Percentiles rank a stretch among this genome's conserved stretches.
Evolutionary conservation across 2,113 vertebrate species (phyloP).

Genomic region (Riparia riparia): DNA sequence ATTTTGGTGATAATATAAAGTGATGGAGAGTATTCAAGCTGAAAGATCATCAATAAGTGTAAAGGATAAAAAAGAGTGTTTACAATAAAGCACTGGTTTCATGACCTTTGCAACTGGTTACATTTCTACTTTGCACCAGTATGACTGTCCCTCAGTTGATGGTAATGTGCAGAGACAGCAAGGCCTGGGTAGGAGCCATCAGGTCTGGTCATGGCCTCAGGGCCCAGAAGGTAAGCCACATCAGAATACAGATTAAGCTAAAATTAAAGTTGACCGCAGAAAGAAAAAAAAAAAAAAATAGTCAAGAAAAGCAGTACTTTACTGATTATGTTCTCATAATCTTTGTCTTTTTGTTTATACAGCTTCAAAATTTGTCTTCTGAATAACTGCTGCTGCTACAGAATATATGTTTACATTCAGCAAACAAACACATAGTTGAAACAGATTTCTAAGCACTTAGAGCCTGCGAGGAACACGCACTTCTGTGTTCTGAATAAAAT

Average conservation of each 20-base stretch:
- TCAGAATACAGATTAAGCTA: neutral
- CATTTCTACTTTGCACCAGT: neutral
- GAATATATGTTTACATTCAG: neutral
- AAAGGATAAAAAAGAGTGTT: neutral
- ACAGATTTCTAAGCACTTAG: neutral
- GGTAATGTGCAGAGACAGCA: accelerated
- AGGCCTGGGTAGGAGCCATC: neutral
- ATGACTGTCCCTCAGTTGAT: neutral
- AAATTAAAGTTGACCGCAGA: neutral
- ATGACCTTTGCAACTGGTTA: neutral
- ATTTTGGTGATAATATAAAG: neutral
- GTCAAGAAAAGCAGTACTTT: neutral
- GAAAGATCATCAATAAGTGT: neutral
- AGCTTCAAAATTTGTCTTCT: neutral
- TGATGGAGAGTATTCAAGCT: neutral
- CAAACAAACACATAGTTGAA: neutral
- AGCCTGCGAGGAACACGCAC: accelerated
- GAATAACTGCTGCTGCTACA: neutral
- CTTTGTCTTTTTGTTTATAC: neutral
- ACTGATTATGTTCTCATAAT: neutral
- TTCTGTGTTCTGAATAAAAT: neutral
- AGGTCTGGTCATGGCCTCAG: neutral
- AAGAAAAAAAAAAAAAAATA: neutral
- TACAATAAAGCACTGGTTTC: neutral
- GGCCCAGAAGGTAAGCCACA: neutral